Evolutionary conservation across 2,888 invertebrate species (phyloP), one percentile per base, ranked within the genome.

Genomic region (Noctua pronuba): DNA sequence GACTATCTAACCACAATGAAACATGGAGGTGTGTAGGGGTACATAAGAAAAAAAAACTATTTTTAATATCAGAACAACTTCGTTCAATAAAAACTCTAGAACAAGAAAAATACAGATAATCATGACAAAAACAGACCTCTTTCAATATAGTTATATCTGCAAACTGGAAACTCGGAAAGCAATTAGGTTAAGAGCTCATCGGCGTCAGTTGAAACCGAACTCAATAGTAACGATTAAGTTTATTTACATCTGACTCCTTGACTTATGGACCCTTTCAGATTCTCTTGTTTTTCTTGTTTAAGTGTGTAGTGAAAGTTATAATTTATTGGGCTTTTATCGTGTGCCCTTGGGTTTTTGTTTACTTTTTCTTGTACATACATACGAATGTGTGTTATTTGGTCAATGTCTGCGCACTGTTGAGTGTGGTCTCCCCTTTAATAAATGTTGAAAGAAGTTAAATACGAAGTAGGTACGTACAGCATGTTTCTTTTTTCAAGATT

Each of bases 171-270:
- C 69, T 65, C 24, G 28, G n/a, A 73, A 67, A 82, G 82, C 68
- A 87, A 87, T 87, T 87, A 84, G 67, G 77, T 44, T 74, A 80
- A 88, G 78, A 82, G 82, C 82, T 68, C 73, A 71, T 80, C 49
- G 75, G 28, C 46, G 65, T 71, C 68, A 73, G 55, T 64, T 75
- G 28, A 62, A 74, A 62, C 62, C 28, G 8, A 78, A 71, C 79
- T 67, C 65, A 41, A 72, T 80, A 35, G 44, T 71, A 38, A 73
- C 13, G 60, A 65, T 58, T 49, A 85, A 69, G n/a, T 85, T 62
- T 82, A 75, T 78, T 82, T 69, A 70, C 52, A 75, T 46, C 28
- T 41, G 44, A 35, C 55, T 73, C 46, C 65, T 58, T 83, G 81
- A 82, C 49, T 82, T 82, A 77, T 62, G 16, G 66, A 35, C 8